Conservation (phyloP, 2,113 vertebrate species). For the Gobio gobio region DNA sequence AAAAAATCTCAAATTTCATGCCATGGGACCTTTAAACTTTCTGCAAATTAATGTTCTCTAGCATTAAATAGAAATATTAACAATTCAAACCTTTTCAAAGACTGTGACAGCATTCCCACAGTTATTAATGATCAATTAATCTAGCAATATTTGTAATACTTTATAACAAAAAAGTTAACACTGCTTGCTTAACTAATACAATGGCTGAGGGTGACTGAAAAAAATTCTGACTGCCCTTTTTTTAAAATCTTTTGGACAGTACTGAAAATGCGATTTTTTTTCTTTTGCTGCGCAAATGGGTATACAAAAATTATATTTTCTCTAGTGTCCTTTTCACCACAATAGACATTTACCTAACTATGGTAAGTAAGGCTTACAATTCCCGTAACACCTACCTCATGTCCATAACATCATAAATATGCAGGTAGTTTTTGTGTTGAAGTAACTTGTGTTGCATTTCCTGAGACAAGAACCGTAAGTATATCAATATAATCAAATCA, state of each 20-base stretch:
- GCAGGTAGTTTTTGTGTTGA: conserved; percentile 93
- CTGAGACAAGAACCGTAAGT: conserved; percentile 92
- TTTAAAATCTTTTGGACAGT: too few relatives aligned
- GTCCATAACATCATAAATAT: conserved; percentile 95
- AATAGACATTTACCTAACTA: not conserved
- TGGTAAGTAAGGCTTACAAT: not conserved
- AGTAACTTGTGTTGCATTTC: conserved; percentile 91
- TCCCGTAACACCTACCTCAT: conserved; percentile 76
- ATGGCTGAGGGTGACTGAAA: too few relatives aligned
- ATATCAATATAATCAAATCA: conserved; percentile 96
- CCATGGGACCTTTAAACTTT: too few relatives aligned
- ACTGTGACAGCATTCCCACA: not conserved
- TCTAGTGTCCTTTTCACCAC: not conserved
- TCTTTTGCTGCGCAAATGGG: too few relatives aligned
- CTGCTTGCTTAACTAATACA: not conserved
- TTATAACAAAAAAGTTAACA: not conserved
- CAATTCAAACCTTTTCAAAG: not conserved
- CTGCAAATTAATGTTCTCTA: not conserved
- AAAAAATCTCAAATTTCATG: too few relatives aligned
- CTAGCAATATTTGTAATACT: not conserved
- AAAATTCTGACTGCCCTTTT: too few relatives aligned
- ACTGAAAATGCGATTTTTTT: too few relatives aligned
- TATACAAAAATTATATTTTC: not conserved
- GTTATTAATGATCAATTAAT: not conserved
- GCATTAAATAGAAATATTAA: not conserved